Evolutionary conservation across 2,113 vertebrate genomes (phyloP).

Genomic region (Ia io): DNA sequence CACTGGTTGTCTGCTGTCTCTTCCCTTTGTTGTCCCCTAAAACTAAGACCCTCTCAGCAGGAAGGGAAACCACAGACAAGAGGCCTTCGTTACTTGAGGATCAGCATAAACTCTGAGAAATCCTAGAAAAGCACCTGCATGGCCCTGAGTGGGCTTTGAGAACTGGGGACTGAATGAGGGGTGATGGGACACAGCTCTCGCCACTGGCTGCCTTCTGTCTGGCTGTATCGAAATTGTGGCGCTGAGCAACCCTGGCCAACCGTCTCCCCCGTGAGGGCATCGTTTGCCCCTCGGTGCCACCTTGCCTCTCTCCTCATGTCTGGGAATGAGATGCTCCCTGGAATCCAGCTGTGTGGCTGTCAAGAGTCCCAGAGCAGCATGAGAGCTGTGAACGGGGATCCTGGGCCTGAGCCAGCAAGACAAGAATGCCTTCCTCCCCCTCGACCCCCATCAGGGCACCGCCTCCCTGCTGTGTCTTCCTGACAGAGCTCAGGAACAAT

Average conservation of each 20-base stretch:
- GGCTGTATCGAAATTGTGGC: conserved; percentile 77
- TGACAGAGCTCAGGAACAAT: not conserved
- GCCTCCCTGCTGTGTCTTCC: not conserved
- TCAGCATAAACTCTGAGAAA: conserved; percentile 60
- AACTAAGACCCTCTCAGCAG: conserved; percentile 51
- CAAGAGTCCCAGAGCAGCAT: not conserved
- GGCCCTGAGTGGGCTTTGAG: conserved; percentile 77
- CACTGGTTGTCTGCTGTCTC: not conserved
- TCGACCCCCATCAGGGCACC: too few relatives aligned
- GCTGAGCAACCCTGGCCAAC: conserved; percentile 31
- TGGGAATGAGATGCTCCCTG: not conserved
- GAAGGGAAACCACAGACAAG: conserved; percentile 57
- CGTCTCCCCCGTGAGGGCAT: not conserved
- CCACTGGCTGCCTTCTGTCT: conserved; percentile 79
- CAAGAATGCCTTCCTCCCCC: not conserved
- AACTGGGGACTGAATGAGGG: conserved; percentile 72
- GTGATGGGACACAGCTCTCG: conserved; percentile 76
- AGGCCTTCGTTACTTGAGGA: conserved; percentile 64
- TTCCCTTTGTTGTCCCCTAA: not conserved
- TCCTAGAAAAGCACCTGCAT: conserved; percentile 53
- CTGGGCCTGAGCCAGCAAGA: not conserved
- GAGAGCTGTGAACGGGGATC: not conserved
- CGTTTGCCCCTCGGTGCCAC: not conserved
- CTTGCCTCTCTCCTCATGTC: not conserved
- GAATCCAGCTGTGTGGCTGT: not conserved